A percentile compares a stretch with the other conserved stretches of the same genome.
Conservation (phyloP, 2,888 invertebrate genomes). For the Thymelicus lineola region DNA sequence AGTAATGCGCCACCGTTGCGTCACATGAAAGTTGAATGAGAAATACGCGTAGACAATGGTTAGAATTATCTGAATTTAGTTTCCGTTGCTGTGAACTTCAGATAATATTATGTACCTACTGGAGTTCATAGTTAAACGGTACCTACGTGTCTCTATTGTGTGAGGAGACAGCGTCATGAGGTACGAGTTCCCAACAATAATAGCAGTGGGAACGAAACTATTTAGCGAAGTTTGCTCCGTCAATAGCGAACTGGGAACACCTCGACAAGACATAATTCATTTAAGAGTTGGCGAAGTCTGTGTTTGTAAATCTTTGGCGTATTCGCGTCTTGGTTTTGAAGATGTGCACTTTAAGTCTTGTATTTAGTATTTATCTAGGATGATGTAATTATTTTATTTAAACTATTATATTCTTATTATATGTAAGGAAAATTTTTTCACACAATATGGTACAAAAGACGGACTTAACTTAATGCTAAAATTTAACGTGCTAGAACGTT, state of each 20-base stretch:
- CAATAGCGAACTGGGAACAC: conserved; percentile 79
- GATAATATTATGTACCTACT: conserved; percentile 2
- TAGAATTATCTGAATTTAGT: conserved; percentile 26
- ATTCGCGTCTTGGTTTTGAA: conserved; percentile 45
- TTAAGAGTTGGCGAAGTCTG: conserved; percentile 73
- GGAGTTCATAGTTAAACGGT: conserved; percentile 43
- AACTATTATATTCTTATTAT: too few relatives aligned
- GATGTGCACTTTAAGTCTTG: conserved; percentile 50
- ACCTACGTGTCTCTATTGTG: conserved; percentile 61
- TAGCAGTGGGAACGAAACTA: conserved; percentile 80
- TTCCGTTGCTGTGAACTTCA: neutral
- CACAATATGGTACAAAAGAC: too few relatives aligned
- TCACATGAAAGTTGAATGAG: neutral
- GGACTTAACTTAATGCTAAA: too few relatives aligned
- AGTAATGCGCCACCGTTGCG: too few relatives aligned
- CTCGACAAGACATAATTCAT: conserved; percentile 78
- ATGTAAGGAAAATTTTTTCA: too few relatives aligned
- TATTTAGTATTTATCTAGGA: too few relatives aligned
- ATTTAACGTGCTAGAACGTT: too few relatives aligned
- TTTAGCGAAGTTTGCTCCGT: conserved; percentile 80
- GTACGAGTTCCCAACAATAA: conserved; percentile 78
- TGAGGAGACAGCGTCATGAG: conserved; percentile 60
- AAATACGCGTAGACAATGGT: neutral
- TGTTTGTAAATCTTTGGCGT: conserved; percentile 55
- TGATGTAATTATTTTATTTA: too few relatives aligned